Evolutionary conservation across 2,797 vertebrate species (phyloP).

Genomic region (Cryptoprocta ferox): DNA sequence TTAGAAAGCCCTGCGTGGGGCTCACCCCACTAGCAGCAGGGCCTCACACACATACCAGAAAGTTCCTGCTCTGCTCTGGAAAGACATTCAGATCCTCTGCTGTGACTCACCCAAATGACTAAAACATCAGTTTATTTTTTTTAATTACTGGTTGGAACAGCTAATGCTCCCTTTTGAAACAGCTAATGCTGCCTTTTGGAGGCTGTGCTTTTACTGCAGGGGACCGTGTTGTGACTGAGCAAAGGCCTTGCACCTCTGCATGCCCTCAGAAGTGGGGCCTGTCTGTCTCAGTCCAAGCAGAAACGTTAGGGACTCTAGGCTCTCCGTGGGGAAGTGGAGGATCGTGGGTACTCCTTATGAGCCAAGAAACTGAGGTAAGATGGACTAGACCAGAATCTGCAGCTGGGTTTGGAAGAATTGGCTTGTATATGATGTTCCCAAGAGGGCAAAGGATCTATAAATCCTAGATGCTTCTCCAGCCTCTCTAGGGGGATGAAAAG

Average conservation of each 20-base stretch:
- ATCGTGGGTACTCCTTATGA: not conserved
- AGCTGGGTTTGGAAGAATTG: not conserved
- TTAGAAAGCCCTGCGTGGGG: not conserved
- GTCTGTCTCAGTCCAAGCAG: not conserved
- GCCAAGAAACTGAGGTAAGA: not conserved
- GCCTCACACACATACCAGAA: not conserved
- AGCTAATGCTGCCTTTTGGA: conserved; percentile 59
- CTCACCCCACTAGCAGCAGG: not conserved
- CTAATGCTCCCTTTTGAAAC: conserved; percentile 49
- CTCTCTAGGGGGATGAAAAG: not conserved
- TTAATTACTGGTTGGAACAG: conserved; percentile 76
- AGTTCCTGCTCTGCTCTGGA: not conserved
- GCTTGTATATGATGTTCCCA: not conserved
- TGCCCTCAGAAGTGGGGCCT: not conserved
- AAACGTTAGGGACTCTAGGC: not conserved
- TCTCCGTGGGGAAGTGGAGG: not conserved
- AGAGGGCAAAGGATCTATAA: not conserved
- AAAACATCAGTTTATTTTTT: conserved; percentile 74
- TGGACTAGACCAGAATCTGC: not conserved
- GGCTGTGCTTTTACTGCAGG: conserved; percentile 59
- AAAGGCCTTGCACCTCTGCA: not conserved
- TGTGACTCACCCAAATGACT: conserved; percentile 79
- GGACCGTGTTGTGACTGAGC: conserved; percentile 69
- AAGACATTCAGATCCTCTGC: conserved; percentile 55
- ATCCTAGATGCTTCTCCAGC: not conserved